These are phyloP conservation scores for Macrocentrus cingulum DNA, from an alignment of 1,140 invertebrate species.

Conservation along the genomic window DNA sequence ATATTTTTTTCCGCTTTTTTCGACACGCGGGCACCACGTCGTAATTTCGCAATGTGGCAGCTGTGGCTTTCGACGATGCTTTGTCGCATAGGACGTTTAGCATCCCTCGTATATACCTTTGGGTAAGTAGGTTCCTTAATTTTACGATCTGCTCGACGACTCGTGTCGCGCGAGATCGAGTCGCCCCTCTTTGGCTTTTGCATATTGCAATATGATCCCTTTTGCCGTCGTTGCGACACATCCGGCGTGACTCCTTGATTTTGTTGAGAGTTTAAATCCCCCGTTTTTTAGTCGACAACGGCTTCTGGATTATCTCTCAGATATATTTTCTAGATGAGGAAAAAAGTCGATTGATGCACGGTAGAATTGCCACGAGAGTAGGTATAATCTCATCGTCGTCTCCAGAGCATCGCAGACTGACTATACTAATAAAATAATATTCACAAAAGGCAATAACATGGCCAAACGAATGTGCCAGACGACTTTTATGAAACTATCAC, in stretches of 20 bases:
- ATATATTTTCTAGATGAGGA: no score
- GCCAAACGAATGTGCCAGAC: conserved; percentile 52
- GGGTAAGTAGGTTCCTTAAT: conserved; percentile 24
- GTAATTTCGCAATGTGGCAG: conserved; percentile 37
- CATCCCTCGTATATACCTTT: not conserved
- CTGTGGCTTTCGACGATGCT: conserved; percentile 36
- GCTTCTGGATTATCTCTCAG: not conserved
- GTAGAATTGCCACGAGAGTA: conserved; percentile 1
- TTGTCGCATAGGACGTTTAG: conserved; percentile 9
- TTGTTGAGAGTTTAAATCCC: conserved; percentile 1
- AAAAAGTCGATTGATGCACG: not conserved
- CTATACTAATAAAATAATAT: conserved; percentile 52
- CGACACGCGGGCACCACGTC: conserved; percentile 22
- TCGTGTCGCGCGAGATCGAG: conserved; percentile 1
- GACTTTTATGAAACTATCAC: conserved; percentile 51
- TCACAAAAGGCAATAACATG: conserved; percentile 42
- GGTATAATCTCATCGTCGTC: conserved; percentile 10
- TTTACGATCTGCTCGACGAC: conserved; percentile 21
- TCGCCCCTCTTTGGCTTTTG: not conserved
- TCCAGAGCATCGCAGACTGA: conserved; percentile 22
- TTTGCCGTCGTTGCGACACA: not conserved
- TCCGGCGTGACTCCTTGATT: conserved; percentile 7
- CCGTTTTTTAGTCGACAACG: not conserved
- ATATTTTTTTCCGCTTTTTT: conserved; percentile 5
- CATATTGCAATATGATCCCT: conserved; percentile 13